Conservation (phyloP, 1,140 invertebrate species). For the Platyscapa corneri region DNA sequence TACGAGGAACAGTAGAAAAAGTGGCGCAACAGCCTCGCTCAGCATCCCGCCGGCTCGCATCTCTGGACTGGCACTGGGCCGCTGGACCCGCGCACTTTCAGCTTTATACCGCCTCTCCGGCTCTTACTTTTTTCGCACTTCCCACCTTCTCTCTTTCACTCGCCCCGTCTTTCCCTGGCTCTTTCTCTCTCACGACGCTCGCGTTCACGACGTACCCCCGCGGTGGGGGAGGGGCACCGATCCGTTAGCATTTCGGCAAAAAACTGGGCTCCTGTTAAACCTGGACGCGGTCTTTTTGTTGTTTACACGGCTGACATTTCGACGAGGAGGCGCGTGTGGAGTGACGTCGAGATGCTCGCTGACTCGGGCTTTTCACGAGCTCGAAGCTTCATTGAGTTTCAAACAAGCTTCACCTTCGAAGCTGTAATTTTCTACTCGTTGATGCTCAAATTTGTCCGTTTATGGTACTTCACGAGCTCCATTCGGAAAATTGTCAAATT, state of each 20-base stretch:
- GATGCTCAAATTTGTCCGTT: too few species aligned
- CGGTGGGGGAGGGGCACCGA: neutral
- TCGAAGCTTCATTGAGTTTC: too few species aligned
- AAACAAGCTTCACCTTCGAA: too few species aligned
- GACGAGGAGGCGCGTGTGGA: too few species aligned
- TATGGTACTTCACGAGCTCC: too few species aligned
- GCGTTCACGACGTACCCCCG: neutral
- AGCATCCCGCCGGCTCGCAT: slow-evolving; percentile 69
- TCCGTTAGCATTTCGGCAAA: slow-evolving; percentile 46
- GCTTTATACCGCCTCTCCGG: slow-evolving; percentile 68
- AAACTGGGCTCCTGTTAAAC: neutral
- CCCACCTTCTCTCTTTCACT: slow-evolving; percentile 37
- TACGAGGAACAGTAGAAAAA: slow-evolving; percentile 57
- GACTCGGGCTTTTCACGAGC: too few species aligned
- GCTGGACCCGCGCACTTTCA: slow-evolving; percentile 67
- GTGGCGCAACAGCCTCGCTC: slow-evolving; percentile 57
- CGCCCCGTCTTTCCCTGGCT: slow-evolving; percentile 40
- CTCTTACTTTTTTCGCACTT: slow-evolving; percentile 50
- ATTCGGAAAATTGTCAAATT: too few species aligned
- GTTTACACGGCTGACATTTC: too few species aligned
- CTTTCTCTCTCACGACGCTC: slow-evolving; percentile 1
- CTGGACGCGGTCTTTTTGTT: neutral
- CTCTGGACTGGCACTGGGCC: slow-evolving; percentile 71
- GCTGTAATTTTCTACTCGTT: too few species aligned
- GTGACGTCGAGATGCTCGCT: too few species aligned